A percentile compares a stretch with the other conserved stretches of the same genome.
phyloP scores from a whole-genome alignment of 37 sponge, comb jelly and placozoan genomes.

The Corticium candelabrum region DNA sequence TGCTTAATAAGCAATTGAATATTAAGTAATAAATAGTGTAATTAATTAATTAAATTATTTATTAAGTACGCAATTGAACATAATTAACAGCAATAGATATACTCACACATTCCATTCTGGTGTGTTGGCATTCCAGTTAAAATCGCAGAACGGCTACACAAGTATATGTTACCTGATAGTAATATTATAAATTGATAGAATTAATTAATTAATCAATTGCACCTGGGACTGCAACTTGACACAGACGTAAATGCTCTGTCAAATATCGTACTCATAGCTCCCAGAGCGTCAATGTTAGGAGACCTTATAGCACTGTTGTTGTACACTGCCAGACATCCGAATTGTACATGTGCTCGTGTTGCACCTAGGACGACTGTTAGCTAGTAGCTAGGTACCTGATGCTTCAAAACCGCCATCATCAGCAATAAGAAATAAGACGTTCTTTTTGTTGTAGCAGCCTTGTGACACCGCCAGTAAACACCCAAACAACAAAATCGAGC shows the following conservation, averaged over 20 bases:
- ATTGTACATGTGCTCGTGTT: too few relatives aligned
- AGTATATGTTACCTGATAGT: neutral
- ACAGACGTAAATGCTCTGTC: constrained; percentile 53
- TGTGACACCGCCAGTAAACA: neutral
- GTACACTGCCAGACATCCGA: constrained; percentile 11
- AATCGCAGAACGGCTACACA: constrained; percentile 47
- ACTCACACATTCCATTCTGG: constrained; percentile 65
- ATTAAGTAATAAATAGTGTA: too few relatives aligned
- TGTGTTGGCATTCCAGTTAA: constrained; percentile 62
- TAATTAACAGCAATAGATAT: too few relatives aligned
- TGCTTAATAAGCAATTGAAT: too few relatives aligned
- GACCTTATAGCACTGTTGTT: constrained; percentile 43
- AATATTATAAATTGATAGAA: neutral
- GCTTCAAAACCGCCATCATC: constrained; percentile 60
- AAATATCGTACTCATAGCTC: constrained; percentile 22
- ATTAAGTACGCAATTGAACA: too few relatives aligned
- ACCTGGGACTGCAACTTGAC: constrained; percentile 58
- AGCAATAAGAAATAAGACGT: constrained; percentile 52
- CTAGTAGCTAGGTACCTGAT: too few relatives aligned
- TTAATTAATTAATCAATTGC: neutral
- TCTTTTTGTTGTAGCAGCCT: constrained; percentile 6
- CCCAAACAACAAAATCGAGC: neutral
- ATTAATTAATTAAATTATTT: too few relatives aligned
- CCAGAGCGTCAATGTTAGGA: constrained; percentile 46
- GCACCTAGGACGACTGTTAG: too few relatives aligned